Percentiles rank a stretch among this genome's conserved stretches.
Evolutionary conservation across 2,888 invertebrate genomes (phyloP).

Genomic region (Melinaea menophilus): DNA sequence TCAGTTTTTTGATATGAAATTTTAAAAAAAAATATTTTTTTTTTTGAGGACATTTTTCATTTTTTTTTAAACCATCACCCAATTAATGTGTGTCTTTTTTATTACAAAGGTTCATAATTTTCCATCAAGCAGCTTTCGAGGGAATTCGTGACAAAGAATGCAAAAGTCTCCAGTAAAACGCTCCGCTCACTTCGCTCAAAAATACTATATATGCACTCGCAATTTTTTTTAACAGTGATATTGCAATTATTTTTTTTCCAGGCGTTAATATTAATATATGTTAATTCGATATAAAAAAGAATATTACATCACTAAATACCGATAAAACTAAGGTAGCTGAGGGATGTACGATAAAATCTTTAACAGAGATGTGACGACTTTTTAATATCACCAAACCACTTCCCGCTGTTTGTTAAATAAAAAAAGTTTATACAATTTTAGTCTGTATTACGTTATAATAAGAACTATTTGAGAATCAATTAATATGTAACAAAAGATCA

Average conservation of each 20-base stretch:
- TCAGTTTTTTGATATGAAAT: too few relatives aligned
- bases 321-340: constrained; percentile 25
- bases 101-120: too few relatives aligned
- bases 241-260: constrained; percentile 5
- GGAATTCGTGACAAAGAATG: too few relatives aligned
- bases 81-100: too few relatives aligned
- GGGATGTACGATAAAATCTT: constrained; percentile 33
- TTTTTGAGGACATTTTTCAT: too few relatives aligned
- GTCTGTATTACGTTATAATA: not conserved
- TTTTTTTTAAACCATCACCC: too few relatives aligned
- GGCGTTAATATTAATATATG: constrained; percentile 9
- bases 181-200: too few relatives aligned
- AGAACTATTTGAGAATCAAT: not conserved
- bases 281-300: constrained; percentile 7
- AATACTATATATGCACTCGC: not conserved
- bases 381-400: constrained; percentile 35
- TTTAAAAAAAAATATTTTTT: too few relatives aligned
- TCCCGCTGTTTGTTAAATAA: constrained; percentile 39
- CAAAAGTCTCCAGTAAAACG: too few relatives aligned
- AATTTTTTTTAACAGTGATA: not conserved
- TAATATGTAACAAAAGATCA: not conserved
- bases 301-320: constrained; percentile 15
- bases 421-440: constrained; percentile 1
- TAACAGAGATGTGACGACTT: constrained; percentile 48
- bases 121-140: too few relatives aligned